phyloP scores from a whole-genome alignment of 2,888 invertebrate genomes.

The Siphonodentalium dalli region DNA sequence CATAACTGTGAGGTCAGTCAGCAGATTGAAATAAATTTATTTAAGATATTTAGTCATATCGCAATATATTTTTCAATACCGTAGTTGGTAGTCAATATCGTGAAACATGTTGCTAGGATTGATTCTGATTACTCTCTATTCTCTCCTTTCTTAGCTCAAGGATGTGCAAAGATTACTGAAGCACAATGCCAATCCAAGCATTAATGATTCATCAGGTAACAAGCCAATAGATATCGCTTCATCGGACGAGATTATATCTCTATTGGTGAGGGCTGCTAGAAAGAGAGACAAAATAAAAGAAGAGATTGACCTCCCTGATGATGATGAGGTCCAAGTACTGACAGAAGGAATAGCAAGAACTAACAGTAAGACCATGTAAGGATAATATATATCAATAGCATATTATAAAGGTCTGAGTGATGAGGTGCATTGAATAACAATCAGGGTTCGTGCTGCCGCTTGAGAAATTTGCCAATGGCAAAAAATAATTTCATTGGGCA shows the following conservation, averaged over 20 bases:
- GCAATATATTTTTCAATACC: no score
- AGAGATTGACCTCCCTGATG: constrained; percentile 13
- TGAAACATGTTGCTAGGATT: neutral
- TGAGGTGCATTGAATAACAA: no score
- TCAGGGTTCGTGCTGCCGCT: no score
- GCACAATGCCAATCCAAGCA: constrained; percentile 34
- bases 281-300: constrained; percentile 21
- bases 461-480: no score
- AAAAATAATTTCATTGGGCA: no score
- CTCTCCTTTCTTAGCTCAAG: constrained; percentile 29
- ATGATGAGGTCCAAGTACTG: constrained; percentile 17
- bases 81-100: neutral
- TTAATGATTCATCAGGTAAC: constrained; percentile 28
- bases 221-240: constrained; percentile 36
- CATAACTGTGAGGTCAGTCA: no score
- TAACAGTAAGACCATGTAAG: constrained; percentile 48
- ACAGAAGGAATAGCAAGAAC: constrained; percentile 28
- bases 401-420: no score
- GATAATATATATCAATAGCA: no score
- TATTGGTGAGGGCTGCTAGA: constrained; percentile 35
- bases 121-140: neutral
- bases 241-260: constrained; percentile 37
- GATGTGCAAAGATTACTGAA: constrained; percentile 40
- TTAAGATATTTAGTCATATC: no score
- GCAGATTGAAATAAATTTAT: no score